Evolutionary conservation across 2,113 vertebrate genomes (phyloP), one percentile per base, ranked within the genome.

Genomic region (Calyptomena viridis): DNA sequence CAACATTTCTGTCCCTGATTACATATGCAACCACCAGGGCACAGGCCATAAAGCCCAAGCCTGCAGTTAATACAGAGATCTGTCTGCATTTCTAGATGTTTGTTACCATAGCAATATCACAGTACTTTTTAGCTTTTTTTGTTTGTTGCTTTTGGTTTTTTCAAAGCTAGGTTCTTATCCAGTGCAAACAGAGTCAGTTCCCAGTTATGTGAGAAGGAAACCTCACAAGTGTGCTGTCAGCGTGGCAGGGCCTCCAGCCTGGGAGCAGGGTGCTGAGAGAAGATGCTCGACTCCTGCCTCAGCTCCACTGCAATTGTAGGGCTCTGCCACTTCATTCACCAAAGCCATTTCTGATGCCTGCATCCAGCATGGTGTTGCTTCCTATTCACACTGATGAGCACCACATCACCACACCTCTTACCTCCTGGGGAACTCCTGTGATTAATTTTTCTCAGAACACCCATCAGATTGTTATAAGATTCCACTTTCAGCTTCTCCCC

Each of bases 21-120:
- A 63, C 75, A 62, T 74, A 73, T 19, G 35, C 72, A 86, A 71
- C 11, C 42, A 85, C 28, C 53, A 79, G 74, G 89, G 59, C 91
- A 82, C 35, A 87, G 47, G 42, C 72, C 86, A 59, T 55, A 86
- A 90, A 88, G 39, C 23, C 84, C 44, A 56, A 94, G 67, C n/a
- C 76, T 59, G 74, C 72, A 90, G 68, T 2, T 74, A 58, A 84
- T 25, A 72, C 14, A 93, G 55, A 92, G 28, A 62, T 81, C 40
- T 71, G 33, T 39, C 71, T 85, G 82, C 30, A 76, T 74, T 91
- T 83, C 67, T 89, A 62, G 78, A 66, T 90, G 59, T 83, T 95
- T 83, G 95, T 96, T 95, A 94, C 95, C 87, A 95, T 95, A 94
- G 95, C 90, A 87, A 91, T 91, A 88, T 33, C 86, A 93, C 22